Conservation (phyloP, 2,113 vertebrate genomes). For the Perca fluviatilis region DNA sequence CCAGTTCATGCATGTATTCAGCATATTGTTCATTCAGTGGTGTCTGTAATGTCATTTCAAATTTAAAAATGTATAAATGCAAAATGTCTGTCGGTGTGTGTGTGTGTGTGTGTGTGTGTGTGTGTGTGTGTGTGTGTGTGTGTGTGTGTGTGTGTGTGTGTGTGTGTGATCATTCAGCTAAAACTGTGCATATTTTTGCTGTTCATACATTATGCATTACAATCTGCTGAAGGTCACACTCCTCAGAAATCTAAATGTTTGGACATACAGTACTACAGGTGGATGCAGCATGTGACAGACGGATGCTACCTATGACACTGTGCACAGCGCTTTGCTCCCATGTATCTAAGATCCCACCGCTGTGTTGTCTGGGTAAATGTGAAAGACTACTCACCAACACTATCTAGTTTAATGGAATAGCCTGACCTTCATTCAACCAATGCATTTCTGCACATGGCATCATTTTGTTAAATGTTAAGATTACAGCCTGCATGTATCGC, state of each 20-base stretch:
- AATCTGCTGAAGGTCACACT: constrained; percentile 57
- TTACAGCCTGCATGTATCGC: not conserved
- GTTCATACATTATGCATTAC: constrained; percentile 62
- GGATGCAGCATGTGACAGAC: constrained; percentile 9
- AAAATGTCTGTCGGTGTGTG: not conserved
- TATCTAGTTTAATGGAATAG: not conserved
- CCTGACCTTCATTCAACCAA: not conserved
- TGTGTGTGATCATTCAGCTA: constrained; percentile 1
- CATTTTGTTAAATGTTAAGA: not conserved
- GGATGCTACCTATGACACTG: constrained; percentile 22
- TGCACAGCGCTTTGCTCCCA: constrained; percentile 11
- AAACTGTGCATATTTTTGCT: constrained; percentile 30
- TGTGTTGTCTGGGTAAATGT: constrained; percentile 1
- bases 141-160: not conserved
- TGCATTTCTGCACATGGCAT: not conserved
- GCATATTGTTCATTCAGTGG: not conserved
- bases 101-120: not conserved
- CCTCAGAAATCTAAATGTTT: constrained; percentile 39
- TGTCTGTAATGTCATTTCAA: not conserved
- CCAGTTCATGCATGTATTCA: not conserved
- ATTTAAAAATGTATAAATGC: not conserved
- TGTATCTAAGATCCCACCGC: not conserved
- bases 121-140: not conserved
- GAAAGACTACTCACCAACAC: not conserved
- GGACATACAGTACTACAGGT: constrained; percentile 44